phyloP scores from a whole-genome alignment of 2,113 vertebrate species.

The Trichechus manatus region DNA sequence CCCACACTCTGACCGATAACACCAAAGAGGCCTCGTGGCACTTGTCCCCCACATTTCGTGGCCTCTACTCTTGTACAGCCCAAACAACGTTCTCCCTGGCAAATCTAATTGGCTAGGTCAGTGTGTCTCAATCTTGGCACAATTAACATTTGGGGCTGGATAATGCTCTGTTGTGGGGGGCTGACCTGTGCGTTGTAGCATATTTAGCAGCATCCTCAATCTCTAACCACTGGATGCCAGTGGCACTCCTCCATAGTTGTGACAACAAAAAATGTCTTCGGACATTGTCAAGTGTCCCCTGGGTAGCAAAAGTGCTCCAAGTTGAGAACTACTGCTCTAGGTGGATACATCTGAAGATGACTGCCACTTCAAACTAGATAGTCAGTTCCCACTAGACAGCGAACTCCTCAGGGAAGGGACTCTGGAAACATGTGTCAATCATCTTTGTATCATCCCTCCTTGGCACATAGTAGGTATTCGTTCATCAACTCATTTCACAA shows the following conservation, averaged over 20 bases:
- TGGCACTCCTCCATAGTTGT: not conserved
- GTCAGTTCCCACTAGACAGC: not conserved
- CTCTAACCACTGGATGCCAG: not conserved
- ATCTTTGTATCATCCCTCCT: not conserved
- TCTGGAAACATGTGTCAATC: not conserved
- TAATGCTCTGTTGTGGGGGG: too few species aligned
- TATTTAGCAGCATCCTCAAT: not conserved
- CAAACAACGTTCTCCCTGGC: not conserved
- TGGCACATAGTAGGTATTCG: not conserved
- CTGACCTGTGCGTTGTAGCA: too few species aligned
- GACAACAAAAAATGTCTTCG: not conserved
- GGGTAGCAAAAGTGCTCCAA: not conserved
- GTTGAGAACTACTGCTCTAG: not conserved
- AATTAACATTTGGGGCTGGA: too few species aligned
- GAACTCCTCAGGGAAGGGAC: not conserved
- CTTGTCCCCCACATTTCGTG: not conserved
- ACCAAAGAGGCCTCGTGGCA: not conserved
- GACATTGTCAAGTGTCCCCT: not conserved
- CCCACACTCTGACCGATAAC: not conserved
- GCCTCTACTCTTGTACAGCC: not conserved
- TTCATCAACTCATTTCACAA: not conserved
- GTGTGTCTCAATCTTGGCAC: not conserved
- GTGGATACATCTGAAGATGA: not conserved
- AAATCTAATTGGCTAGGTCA: not conserved
- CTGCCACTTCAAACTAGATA: not conserved